Conservation (phyloP, 2,888 invertebrate genomes). For the Drosophila nr. perissopoda region DNA sequence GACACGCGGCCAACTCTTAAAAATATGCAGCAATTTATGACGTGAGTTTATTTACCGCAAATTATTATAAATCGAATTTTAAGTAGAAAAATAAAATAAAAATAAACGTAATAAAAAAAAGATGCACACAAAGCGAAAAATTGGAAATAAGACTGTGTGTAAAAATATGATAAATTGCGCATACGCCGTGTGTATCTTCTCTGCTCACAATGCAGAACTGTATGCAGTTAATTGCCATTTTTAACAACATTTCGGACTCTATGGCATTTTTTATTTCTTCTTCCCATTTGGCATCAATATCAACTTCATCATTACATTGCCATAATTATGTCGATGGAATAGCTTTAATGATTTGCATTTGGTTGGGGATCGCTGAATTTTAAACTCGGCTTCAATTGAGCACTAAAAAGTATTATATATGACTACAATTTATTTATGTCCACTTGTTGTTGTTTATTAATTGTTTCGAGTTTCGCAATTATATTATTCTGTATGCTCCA, state of each 20-base stretch:
- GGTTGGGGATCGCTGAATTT: conserved; percentile 14
- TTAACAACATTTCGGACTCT: conserved; percentile 51
- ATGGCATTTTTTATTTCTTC: conserved; percentile 11
- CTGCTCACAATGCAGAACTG: conserved; percentile 11
- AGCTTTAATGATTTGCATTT: conserved; percentile 47
- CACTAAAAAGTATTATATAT: background rate
- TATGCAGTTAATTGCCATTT: conserved; percentile 73
- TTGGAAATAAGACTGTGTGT: conserved; percentile 65
- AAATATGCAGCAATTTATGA: conserved; percentile 68
- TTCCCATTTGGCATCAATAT: conserved; percentile 30
- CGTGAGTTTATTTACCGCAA: conserved; percentile 78
- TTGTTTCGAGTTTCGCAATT: background rate
- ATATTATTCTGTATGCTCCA: background rate
- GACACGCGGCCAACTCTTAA: conserved; percentile 47
- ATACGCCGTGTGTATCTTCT: conserved; percentile 54
- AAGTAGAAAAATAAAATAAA: conserved; percentile 47
- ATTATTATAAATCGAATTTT: conserved; percentile 80
- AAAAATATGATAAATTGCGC: conserved; percentile 77
- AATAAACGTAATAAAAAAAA: background rate
- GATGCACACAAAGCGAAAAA: conserved; percentile 47
- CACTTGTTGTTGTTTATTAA: background rate
- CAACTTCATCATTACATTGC: conserved; percentile 42
- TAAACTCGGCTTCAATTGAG: conserved; percentile 1
- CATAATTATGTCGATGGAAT: conserved; percentile 49
- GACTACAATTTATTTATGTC: background rate